Percentiles rank a stretch among this genome's conserved stretches.
phyloP scores from a whole-genome alignment of 1,140 invertebrate species.

The Zaprionus ghesquierei region DNA sequence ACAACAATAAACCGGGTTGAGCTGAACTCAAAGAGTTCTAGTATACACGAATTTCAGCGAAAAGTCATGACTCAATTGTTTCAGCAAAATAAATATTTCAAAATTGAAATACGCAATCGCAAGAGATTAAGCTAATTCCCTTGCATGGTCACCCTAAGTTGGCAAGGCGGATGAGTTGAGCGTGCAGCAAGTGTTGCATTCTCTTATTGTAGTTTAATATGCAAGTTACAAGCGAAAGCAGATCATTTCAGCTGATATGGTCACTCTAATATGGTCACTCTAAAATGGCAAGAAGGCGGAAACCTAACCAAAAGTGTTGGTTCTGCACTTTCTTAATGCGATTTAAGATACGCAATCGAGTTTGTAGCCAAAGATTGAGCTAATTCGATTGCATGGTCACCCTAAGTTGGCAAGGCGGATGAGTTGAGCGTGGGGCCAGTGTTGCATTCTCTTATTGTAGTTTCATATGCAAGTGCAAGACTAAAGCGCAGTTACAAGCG shows the following conservation, averaged over 20 bases:
- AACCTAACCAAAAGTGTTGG: no score
- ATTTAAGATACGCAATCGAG: neutral
- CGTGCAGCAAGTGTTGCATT: no score
- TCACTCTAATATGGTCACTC: neutral
- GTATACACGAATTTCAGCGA: neutral
- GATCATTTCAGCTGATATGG: no score
- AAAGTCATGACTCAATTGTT: conserved; percentile 7
- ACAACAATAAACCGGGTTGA: neutral
- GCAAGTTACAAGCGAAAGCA: no score
- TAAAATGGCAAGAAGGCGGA: neutral
- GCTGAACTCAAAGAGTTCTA: neutral
- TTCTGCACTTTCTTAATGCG: neutral
- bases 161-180: no score
- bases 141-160: neutral
- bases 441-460: neutral
- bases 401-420: no score
- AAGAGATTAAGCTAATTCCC: neutral
- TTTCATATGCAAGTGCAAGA: neutral
- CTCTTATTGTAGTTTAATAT: no score
- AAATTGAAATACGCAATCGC: neutral
- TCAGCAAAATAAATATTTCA: neutral
- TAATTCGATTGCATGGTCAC: no score
- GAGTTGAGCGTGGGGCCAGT: no score
- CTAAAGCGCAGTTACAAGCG: neutral
- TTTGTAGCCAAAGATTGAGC: no score